Evolutionary conservation across 2,888 invertebrate genomes (phyloP).

Genomic region (Spisula subtruncata): DNA sequence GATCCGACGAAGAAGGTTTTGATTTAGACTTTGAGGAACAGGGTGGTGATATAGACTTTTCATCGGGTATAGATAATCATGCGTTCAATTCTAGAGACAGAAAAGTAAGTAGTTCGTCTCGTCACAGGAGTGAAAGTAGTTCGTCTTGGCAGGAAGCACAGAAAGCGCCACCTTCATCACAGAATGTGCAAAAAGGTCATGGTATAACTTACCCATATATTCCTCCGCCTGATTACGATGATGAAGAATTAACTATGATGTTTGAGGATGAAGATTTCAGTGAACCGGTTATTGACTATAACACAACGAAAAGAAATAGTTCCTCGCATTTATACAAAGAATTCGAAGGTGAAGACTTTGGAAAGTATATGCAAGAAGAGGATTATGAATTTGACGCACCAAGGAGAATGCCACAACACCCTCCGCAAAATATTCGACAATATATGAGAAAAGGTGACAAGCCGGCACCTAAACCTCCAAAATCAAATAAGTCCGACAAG

Average conservation of each 20-base stretch:
- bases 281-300: conserved; percentile 37
- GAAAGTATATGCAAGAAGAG: conserved; percentile 73
- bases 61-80: conserved; percentile 60
- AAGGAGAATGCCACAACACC: neutral
- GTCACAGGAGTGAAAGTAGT: conserved; percentile 35
- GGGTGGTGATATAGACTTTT: conserved; percentile 70
- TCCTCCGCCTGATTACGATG: conserved; percentile 77
- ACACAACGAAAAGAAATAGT: conserved; percentile 26
- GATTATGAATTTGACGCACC: conserved; percentile 69
- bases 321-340: conserved; percentile 47
- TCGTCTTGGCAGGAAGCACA: conserved; percentile 24
- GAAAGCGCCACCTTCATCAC: neutral
- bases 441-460: neutral
- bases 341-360: conserved; percentile 74
- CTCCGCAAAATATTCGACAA: conserved; percentile 10
- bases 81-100: conserved; percentile 37
- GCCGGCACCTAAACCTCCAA: conserved; percentile 22
- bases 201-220: conserved; percentile 69
- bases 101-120: conserved; percentile 30
- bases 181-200: conserved; percentile 9
- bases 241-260: conserved; percentile 71
- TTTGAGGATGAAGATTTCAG: conserved; percentile 60
- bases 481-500: conserved; percentile 20
- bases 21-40: conserved; percentile 61
- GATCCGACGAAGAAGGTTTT: conserved; percentile 59